Conservation (phyloP, 2,113 vertebrate genomes). For the Nothoprocta perdicaria region DNA sequence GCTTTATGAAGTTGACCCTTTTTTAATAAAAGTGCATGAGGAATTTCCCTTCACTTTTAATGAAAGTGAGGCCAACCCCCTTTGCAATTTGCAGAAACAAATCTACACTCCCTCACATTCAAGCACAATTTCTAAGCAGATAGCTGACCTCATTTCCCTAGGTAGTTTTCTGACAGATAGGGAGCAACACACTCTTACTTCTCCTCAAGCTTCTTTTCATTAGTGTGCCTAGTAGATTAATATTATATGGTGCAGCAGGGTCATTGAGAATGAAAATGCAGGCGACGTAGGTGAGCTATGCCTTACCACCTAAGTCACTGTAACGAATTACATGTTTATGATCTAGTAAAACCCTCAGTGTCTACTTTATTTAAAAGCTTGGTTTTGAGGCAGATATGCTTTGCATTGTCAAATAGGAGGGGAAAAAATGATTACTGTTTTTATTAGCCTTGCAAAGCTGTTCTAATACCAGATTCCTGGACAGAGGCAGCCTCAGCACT, state of each 20-base stretch:
- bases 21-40: background rate
- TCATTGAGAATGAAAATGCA: background rate
- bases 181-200: rapidly evolving
- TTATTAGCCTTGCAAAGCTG: constrained; percentile 32
- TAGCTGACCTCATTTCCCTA: constrained; percentile 39
- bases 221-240: background rate
- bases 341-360: constrained; percentile 4
- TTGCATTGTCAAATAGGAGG: constrained; percentile 31
- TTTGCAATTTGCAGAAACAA: background rate
- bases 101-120: background rate
- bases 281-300: background rate
- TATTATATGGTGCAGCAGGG: background rate
- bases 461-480: background rate
- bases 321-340: constrained; percentile 15
- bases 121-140: background rate
- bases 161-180: constrained; percentile 9
- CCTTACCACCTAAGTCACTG: background rate
- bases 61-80: background rate
- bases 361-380: constrained; percentile 25
- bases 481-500: rapidly evolving
- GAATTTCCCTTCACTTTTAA: background rate
- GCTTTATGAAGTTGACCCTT: background rate
- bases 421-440: constrained; percentile 34
- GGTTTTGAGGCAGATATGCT: background rate
- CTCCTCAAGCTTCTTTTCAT: background rate